Percentiles rank a stretch among this genome's conserved stretches.
These are phyloP conservation scores for Taeniopygia guttata DNA, from an alignment of 2,797 vertebrate species.

Conservation along the genomic window DNA sequence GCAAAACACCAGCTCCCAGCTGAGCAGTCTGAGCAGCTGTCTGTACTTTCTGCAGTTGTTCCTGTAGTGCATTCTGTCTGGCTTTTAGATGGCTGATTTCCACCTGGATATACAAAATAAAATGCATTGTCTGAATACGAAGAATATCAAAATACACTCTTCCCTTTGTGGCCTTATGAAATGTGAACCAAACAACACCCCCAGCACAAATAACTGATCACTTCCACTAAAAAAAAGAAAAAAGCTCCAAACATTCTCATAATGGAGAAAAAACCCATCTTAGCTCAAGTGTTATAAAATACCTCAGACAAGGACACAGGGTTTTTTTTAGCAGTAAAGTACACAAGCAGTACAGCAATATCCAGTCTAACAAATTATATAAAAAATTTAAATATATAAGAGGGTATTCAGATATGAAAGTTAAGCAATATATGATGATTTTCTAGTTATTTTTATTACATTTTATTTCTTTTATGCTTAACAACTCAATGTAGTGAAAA, in stretches of 20 bases:
- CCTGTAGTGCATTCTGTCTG: slow-evolving; percentile 88
- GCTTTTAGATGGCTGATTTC: slow-evolving; percentile 96
- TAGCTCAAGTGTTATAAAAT: not conserved
- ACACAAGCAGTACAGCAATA: not conserved
- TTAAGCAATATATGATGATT: not conserved
- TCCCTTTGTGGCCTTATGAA: not conserved
- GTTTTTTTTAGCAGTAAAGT: not conserved
- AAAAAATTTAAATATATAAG: not conserved
- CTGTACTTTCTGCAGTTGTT: slow-evolving; percentile 88
- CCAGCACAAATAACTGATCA: not conserved
- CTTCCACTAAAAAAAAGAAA: not conserved
- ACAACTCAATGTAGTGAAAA: not conserved
- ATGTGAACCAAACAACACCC: not conserved
- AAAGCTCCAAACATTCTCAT: not conserved
- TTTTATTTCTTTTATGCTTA: not conserved
- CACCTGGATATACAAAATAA: slow-evolving; percentile 77
- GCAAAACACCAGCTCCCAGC: slow-evolving; percentile 8
- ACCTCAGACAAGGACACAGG: not conserved
- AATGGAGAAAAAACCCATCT: not conserved
- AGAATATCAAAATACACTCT: not conserved
- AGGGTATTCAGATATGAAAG: not conserved
- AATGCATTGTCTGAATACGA: not conserved
- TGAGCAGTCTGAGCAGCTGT: slow-evolving; percentile 74
- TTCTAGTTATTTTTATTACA: not conserved
- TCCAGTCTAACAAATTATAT: not conserved